Evolutionary conservation across 2,113 vertebrate genomes (phyloP).

Genomic region (Esox niger): DNA sequence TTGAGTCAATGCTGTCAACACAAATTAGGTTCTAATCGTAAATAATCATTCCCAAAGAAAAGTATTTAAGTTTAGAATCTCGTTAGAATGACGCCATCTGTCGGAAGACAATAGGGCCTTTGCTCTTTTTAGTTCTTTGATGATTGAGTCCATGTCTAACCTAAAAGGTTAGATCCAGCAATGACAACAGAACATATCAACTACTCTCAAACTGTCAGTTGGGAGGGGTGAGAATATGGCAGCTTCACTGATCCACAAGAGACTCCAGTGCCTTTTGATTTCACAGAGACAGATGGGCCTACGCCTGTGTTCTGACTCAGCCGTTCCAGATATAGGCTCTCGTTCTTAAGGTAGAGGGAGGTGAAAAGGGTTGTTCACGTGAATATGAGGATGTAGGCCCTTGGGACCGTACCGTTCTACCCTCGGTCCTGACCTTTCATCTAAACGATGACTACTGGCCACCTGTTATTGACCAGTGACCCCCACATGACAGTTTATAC

Average conservation of each 20-base stretch:
- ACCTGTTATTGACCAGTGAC: too few species aligned
- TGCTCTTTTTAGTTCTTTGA: conserved; percentile 18
- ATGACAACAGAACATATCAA: conserved; percentile 33
- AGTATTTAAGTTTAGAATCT: too few species aligned
- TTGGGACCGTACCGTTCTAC: not conserved
- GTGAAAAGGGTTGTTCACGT: not conserved
- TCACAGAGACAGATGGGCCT: conserved; percentile 50
- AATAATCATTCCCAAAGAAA: conserved; percentile 32
- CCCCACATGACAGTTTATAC: conserved; percentile 18
- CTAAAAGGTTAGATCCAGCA: not conserved
- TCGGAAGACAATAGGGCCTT: not conserved
- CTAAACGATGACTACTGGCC: too few species aligned
- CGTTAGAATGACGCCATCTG: too few species aligned
- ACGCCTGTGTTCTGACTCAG: conserved; percentile 41
- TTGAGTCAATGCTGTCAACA: conserved; percentile 66
- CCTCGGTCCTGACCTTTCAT: conserved; percentile 3
- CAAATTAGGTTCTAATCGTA: conserved; percentile 46
- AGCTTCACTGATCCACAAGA: conserved; percentile 68
- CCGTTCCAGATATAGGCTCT: conserved; percentile 46
- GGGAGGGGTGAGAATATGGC: conserved; percentile 39
- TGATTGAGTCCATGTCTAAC: conserved; percentile 43
- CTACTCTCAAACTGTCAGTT: conserved; percentile 16
- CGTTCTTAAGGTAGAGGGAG: conserved; percentile 11
- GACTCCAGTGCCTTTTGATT: conserved; percentile 78
- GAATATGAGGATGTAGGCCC: not conserved